phyloP scores from a whole-genome alignment of 2,113 vertebrate genomes.

The Barbus barbus region DNA sequence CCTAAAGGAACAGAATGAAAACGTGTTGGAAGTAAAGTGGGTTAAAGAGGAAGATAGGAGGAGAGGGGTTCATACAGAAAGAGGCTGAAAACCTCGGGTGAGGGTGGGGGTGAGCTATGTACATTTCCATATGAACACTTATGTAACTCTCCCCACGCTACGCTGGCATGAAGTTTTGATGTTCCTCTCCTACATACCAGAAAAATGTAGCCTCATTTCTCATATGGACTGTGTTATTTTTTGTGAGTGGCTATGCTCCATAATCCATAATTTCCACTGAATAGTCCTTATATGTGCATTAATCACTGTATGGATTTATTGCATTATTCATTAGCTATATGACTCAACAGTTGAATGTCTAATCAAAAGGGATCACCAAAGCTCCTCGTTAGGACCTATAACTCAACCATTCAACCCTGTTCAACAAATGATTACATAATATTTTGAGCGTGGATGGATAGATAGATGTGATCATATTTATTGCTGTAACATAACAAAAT shows the following conservation, averaged over 20 bases:
- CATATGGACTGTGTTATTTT: neutral
- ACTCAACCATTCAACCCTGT: neutral
- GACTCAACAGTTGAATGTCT: neutral
- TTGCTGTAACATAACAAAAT: too few relatives aligned
- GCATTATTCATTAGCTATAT: constrained; percentile 7
- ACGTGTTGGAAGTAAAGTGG: neutral
- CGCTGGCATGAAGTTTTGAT: constrained; percentile 19
- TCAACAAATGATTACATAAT: neutral
- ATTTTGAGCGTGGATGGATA: neutral
- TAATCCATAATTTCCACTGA: constrained; percentile 3
- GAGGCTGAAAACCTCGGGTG: neutral
- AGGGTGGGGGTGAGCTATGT: neutral
- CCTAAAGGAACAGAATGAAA: neutral
- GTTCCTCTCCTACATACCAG: neutral
- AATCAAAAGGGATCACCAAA: neutral
- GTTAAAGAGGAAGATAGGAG: neutral
- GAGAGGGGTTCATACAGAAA: neutral
- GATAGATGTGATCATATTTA: too few relatives aligned
- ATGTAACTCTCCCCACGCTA: constrained; percentile 28
- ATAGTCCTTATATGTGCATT: constrained; percentile 1
- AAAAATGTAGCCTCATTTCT: constrained; percentile 5
- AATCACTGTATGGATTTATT: neutral
- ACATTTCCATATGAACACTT: constrained; percentile 30
- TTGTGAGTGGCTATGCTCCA: neutral
- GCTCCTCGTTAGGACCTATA: constrained; percentile 10